phyloP scores from a whole-genome alignment of 2,888 invertebrate genomes.

The Opisthograptis luteolata region DNA sequence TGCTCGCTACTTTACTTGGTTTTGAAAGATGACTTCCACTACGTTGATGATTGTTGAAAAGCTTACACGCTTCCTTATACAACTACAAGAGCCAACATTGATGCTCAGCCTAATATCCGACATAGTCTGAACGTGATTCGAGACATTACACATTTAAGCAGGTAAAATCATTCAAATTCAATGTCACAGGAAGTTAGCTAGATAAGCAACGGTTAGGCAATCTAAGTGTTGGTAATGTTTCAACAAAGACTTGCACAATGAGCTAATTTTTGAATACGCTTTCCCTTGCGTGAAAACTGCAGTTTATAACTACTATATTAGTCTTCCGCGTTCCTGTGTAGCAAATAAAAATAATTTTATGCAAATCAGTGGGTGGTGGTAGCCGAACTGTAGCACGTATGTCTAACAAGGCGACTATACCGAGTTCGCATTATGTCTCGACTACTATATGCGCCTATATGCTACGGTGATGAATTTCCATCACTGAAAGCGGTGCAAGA shows the following conservation, averaged over 20 bases:
- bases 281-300: slow-evolving; percentile 18
- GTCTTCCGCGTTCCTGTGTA: slow-evolving; percentile 13
- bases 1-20: too few relatives aligned
- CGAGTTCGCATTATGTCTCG: too few relatives aligned
- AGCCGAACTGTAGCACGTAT: too few relatives aligned
- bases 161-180: slow-evolving; percentile 34
- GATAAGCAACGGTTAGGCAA: slow-evolving; percentile 22
- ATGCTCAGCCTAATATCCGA: slow-evolving; percentile 4
- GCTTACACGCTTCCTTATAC: too few relatives aligned
- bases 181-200: slow-evolving; percentile 35
- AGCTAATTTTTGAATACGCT: slow-evolving; percentile 13
- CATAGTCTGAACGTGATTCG: neutral
- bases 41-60: too few relatives aligned
- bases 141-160: slow-evolving; percentile 14
- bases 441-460: too few relatives aligned
- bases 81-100: neutral
- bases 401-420: too few relatives aligned
- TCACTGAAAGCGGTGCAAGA: too few relatives aligned
- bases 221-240: slow-evolving; percentile 14
- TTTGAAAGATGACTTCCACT: too few relatives aligned
- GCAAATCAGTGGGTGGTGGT: too few relatives aligned
- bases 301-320: slow-evolving; percentile 10
- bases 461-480: too few relatives aligned
- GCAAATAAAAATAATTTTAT: neutral
- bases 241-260: slow-evolving; percentile 17